These are phyloP conservation scores for Paradoxurus hermaphroditus DNA, from an alignment of 2,113 vertebrate genomes.

Conservation along the genomic window DNA sequence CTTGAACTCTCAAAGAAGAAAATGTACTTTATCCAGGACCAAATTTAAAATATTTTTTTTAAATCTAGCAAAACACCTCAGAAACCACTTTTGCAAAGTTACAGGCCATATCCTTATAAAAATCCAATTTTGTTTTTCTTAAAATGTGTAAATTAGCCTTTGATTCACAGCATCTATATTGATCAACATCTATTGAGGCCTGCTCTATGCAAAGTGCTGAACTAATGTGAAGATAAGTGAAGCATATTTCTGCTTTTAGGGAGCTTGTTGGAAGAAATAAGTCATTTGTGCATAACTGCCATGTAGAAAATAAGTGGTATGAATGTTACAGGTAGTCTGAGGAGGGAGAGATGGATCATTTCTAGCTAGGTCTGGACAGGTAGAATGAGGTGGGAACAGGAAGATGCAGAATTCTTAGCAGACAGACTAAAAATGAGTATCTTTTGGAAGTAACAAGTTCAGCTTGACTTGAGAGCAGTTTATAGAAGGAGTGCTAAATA, in stretches of 20 bases:
- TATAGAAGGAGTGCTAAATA: not conserved
- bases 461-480: not conserved
- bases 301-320: not conserved
- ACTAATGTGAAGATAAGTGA: conserved; percentile 35
- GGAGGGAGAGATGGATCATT: not conserved
- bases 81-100: not conserved
- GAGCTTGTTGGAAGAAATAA: conserved; percentile 21
- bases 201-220: not conserved
- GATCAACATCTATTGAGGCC: conserved; percentile 24
- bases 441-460: conserved; percentile 14
- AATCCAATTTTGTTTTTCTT: not conserved
- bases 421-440: not conserved
- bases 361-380: not conserved
- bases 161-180: conserved; percentile 23
- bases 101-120: not conserved
- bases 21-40: not conserved
- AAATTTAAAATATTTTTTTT: conserved; percentile 10
- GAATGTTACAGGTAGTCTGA: not conserved
- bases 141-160: not conserved
- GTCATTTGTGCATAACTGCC: not conserved
- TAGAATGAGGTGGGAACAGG: not conserved
- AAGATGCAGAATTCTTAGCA: not conserved
- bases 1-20: conserved; percentile 51
- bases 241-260: conserved; percentile 26
- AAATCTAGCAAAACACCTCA: not conserved